Evolutionary conservation across 2,113 vertebrate species (phyloP), one percentile per base, ranked within the genome.

Genomic region (Meriones unguiculatus): DNA sequence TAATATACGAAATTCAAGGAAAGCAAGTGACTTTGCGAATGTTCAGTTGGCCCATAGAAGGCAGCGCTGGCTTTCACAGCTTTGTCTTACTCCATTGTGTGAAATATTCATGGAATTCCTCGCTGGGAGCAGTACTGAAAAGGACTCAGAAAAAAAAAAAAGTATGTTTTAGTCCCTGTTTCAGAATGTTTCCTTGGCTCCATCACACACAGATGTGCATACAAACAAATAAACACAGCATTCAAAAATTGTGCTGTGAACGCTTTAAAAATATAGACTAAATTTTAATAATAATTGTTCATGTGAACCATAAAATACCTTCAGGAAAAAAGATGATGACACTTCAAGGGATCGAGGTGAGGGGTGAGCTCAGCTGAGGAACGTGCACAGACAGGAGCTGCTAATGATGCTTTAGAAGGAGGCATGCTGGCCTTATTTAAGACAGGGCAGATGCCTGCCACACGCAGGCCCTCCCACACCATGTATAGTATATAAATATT

Each of bases 1-100:
- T 95, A 96, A 85, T 88, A 87, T 80, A 62, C 14, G 90, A 70
- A 95, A 2, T 95, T 98, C 59, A 96, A 81, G 93, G 7, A 65
- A 89, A 93, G 52, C 59, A 77, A 30, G 6, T 32, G 54, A 77
- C 89, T 95, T 95, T 76, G 25, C 5, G 57, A 54, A 90, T 35
- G 38, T 75, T 94, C 80, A n/a, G 46, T 24, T 4, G 84, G 24
- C 91, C 77, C 78, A 4, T 73, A 67, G 86, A 28, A 46, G 22
- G 35, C 9, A 87, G 73, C 73, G 25, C 28, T 46, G 50, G 25
- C 14, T 82, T 69, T 95, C 62, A 38, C 78, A 28, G 64, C 8
- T 94, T 64, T 80, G 38, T 78, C 38, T 62, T 96, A 86, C 7
- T 88, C 54, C 72, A 52, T 2, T 38, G 0, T 77, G 54, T 94